Evolutionary conservation across 2,797 vertebrate genomes (phyloP), one percentile per base, ranked within the genome.

Genomic region (Dendrocincla fuliginosa): DNA sequence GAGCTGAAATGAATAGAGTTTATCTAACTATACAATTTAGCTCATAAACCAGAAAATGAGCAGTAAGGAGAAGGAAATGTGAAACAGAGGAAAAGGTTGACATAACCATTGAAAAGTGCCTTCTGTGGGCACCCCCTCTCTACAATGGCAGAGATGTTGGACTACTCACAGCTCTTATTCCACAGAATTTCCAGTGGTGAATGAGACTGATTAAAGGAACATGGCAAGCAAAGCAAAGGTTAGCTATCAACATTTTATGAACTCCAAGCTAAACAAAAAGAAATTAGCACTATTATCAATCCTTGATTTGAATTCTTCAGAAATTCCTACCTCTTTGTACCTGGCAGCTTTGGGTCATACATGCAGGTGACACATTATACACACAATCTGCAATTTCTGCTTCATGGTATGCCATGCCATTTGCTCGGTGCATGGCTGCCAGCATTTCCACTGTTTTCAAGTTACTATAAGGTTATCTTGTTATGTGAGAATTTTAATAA

Each of bases 291-390:
- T 9, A 50, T 41, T 77, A 39, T 30, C 32, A 83, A 5, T 25
- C 13, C 28, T 61, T 68, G 9, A 70, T 52, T 59, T 13, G 10
- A 59, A 60, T 74, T 65, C 49, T 65, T 35, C n/a, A 47, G 42
- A 24, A 56, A 83, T 70, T 32, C 4, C 22, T 49, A 16, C 13
- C 9, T 3, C 1, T 76, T 79, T 32, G 18, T 68, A 68, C 16
- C 44, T 27, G 3, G 16, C 7, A 75, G 32, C 4, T 6, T 4
- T 2, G 7, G 4, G 9, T 47, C 8, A 8, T 14, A 24, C 0
- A 1, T 56, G 46, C 42, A 85, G 44, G 12, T 61, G 27, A 53
- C 28, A 30, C 16, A 22, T 68, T 50, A 30, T 13, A 3, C 10
- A 35, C 28, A 46, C 4, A 19, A 44, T 49, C 59, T 73, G 12